phyloP scores from a whole-genome alignment of 2,888 invertebrate species.

The Sycophila texana region DNA sequence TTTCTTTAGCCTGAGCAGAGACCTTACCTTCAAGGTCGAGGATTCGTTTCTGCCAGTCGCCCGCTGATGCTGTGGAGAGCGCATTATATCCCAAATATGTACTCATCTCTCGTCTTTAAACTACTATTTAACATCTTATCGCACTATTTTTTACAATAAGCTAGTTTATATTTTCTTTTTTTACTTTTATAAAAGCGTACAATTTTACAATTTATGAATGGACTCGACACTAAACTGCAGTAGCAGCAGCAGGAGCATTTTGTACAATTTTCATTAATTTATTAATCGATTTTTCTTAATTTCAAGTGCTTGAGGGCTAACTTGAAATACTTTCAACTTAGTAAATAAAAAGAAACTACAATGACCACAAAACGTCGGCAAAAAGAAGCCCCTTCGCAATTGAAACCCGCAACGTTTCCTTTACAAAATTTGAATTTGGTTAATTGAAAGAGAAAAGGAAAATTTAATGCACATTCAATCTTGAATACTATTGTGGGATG shows the following conservation, averaged over 20 bases:
- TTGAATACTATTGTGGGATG: conserved; percentile 30
- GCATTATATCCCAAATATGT: conserved; percentile 66
- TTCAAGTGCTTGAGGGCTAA: no score
- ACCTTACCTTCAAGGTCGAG: conserved; percentile 71
- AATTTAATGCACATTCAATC: conserved; percentile 31
- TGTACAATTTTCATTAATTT: no score
- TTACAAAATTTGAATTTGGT: neutral
- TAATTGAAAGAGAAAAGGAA: conserved; percentile 15
- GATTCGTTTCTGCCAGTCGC: conserved; percentile 71
- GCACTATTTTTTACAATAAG: conserved; percentile 3
- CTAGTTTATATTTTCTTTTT: neutral
- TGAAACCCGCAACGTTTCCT: no score
- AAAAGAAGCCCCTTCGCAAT: no score
- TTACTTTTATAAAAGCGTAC: no score
- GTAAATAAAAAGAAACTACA: no score
- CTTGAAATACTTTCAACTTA: no score
- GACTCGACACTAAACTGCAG: no score
- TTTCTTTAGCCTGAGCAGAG: conserved; percentile 70
- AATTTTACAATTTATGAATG: no score
- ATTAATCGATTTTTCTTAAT: no score
- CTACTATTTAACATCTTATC: neutral
- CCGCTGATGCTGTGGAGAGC: conserved; percentile 71
- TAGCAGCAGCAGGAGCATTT: no score
- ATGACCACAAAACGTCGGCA: no score
- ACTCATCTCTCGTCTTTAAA: conserved; percentile 34